Percentiles rank a stretch among this genome's conserved stretches.
Evolutionary conservation across 2,888 invertebrate genomes (phyloP).

Genomic region (Tiliacea aurago): DNA sequence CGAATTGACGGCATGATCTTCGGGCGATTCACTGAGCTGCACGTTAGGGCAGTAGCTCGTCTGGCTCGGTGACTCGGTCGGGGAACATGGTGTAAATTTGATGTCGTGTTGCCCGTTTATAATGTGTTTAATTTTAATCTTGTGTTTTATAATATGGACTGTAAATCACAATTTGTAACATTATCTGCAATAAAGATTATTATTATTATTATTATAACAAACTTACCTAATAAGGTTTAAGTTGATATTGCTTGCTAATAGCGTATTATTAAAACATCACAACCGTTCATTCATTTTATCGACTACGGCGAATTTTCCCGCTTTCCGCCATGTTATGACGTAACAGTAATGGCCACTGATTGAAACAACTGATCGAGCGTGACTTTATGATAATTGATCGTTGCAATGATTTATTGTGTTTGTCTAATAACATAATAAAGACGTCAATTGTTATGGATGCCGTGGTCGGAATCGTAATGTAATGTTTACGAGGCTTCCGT

Average conservation of each 20-base stretch:
- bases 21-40: no score
- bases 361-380: conserved; percentile 63
- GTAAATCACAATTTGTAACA: no score
- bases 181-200: no score
- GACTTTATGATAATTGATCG: conserved; percentile 64
- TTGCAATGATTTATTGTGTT: conserved; percentile 61
- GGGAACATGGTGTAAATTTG: no score
- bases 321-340: conserved; percentile 50
- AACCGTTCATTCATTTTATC: background rate
- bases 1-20: no score
- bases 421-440: conserved; percentile 55
- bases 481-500: conserved; percentile 13
- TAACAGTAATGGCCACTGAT: conserved; percentile 61
- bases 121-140: no score
- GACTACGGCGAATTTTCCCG: conserved; percentile 19
- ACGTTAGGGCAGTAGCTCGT: no score
- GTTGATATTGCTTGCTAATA: background rate
- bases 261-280: background rate
- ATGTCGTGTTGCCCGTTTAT: no score
- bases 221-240: background rate
- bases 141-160: no score
- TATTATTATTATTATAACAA: no score
- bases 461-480: conserved; percentile 36
- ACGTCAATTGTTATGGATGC: conserved; percentile 25
- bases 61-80: no score